Base-by-base conservation (phyloP, 2,888 invertebrate species). In the Agrochola lota region DNA sequence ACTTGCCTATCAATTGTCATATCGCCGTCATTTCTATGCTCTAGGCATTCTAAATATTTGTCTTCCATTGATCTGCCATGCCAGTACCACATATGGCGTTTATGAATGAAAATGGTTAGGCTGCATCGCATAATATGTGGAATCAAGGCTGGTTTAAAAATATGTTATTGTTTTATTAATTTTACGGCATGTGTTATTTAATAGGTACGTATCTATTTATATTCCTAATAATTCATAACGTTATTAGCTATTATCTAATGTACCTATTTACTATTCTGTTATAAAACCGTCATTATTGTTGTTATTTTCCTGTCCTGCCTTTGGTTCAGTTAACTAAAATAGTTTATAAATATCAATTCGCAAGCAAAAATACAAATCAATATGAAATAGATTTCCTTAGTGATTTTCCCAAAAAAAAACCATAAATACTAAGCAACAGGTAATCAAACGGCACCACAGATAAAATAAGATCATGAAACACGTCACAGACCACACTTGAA, bases 401-500 rank as follows among this genome's bases (percentile, higher is more conserved):
- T 26, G 15, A 23, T 43, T 66, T 59, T 69, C 40, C n/a, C 43
- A 43, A 0, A 49, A 71, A 73, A 77, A 74, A 74, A 55, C 55
- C 55, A 60, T 63, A 67, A 73, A 71, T 64, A 62, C n/a, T 52
- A 70, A 75, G 66, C 55, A 70, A 74, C 23, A 62, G 52, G 35
- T 71, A 73, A 81, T 73, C 57, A 84, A 70, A 71, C 64, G 15
- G 60, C 57, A 60, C 60, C 68, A 77, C 55, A 74, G 60, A 85
- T 64, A 74, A 74, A 76, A 73, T 71, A 70, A 66, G 20, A 83
- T 49, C 40, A 62, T 72, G 73, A 80, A 64, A 62, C 62, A 11
- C 62, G 59, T 59, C 83, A 77, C 74, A 86, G 72, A 80, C 66
- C 63, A 78, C 78, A 85, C 87, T 85, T 78, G 87, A 86, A 80